Conservation (phyloP, 2,888 invertebrate species). For the Cerastis leucographa region DNA sequence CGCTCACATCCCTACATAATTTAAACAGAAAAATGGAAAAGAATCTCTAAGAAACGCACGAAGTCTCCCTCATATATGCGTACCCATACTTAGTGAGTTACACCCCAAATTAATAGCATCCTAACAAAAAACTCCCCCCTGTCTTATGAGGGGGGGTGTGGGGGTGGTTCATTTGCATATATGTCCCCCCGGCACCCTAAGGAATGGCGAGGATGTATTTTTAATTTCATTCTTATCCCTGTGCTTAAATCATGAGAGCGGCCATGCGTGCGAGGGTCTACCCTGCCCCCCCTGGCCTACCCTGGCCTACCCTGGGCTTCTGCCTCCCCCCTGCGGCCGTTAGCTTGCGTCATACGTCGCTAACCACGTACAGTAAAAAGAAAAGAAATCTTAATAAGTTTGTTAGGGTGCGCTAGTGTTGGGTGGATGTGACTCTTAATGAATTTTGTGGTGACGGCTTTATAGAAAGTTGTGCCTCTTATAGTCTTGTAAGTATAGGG, state of each 20-base stretch:
- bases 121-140: constrained; percentile 90
- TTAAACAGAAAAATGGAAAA: constrained; percentile 82
- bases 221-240: constrained; percentile 91
- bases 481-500: too few relatives aligned
- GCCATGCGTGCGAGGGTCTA: constrained; percentile 89
- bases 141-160: constrained; percentile 81
- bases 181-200: constrained; percentile 90
- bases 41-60: constrained; percentile 77
- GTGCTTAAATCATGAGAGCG: constrained; percentile 91
- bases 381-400: constrained; percentile 91
- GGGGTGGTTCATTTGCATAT: constrained; percentile 89
- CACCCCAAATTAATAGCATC: constrained; percentile 91
- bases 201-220: constrained; percentile 90
- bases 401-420: constrained; percentile 86
- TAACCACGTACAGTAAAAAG: constrained; percentile 91
- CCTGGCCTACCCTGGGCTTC: constrained; percentile 70
- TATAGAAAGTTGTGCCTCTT: too few relatives aligned
- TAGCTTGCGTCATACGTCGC: constrained; percentile 91
- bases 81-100: constrained; percentile 87
- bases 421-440: constrained; percentile 76
- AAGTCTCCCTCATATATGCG: constrained; percentile 78
- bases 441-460: constrained; percentile 27
- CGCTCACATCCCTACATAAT: constrained; percentile 83
- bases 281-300: constrained; percentile 70
- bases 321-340: constrained; percentile 79